A percentile compares a stretch with the other conserved stretches of the same genome.
phyloP scores from a whole-genome alignment of 1,140 invertebrate species.

The Caenorhabditis remanei region DNA sequence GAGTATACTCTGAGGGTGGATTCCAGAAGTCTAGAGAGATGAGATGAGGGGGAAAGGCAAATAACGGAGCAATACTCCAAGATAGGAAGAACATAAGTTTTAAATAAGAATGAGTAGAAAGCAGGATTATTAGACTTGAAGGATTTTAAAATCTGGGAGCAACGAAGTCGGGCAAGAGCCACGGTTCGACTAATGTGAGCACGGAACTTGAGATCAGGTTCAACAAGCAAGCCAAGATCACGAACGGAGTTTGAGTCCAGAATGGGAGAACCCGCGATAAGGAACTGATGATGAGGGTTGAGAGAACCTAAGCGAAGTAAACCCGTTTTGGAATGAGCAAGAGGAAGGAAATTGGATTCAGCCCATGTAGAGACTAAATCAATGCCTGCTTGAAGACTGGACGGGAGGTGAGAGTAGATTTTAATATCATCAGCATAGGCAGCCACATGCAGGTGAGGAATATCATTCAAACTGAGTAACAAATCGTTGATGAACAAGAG shows the following conservation, averaged over 20 bases:
- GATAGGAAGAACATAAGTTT: not conserved
- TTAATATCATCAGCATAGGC: not conserved
- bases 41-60: not conserved
- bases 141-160: not conserved
- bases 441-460: not conserved
- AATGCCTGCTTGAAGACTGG: not conserved
- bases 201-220: not conserved
- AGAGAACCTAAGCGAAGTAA: not conserved
- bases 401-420: not conserved
- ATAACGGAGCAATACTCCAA: not conserved
- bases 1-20: not conserved
- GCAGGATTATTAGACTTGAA: not conserved
- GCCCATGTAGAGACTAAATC: not conserved
- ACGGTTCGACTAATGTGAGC: not conserved
- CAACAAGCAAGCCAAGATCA: not conserved
- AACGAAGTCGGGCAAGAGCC: not conserved
- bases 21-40: not conserved
- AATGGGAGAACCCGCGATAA: not conserved
- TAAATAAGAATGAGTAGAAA: not conserved
- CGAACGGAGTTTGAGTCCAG: not conserved
- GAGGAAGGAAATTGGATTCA: not conserved
- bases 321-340: slow-evolving; percentile 5
- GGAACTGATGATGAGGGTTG: not conserved
- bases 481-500: not conserved
- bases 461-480: not conserved